These are phyloP conservation scores for Drosophila mulleri DNA, from an alignment of 2,888 invertebrate species.

Conservation along the genomic window DNA sequence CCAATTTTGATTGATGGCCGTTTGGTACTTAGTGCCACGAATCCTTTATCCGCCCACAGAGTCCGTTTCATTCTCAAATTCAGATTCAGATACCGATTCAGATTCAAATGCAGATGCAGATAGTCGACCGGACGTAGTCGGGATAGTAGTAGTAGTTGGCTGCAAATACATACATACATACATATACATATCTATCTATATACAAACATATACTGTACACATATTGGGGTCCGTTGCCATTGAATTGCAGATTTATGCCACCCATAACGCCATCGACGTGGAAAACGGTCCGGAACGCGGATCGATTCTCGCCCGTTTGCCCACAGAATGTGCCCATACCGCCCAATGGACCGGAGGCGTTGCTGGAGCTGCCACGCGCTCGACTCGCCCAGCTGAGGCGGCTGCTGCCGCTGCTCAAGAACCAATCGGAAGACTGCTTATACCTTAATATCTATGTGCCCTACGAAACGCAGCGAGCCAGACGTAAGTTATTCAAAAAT, in stretches of 20 bases:
- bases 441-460: slow-evolving; percentile 99
- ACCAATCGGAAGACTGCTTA: slow-evolving; percentile 99
- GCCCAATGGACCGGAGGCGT: slow-evolving; percentile 86
- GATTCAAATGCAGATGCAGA: background rate
- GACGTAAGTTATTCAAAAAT: slow-evolving; percentile 69
- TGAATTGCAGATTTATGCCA: slow-evolving; percentile 92
- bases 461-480: slow-evolving; percentile 84
- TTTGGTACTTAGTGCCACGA: slow-evolving; percentile 50
- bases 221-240: slow-evolving; percentile 38
- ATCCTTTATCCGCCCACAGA: slow-evolving; percentile 27
- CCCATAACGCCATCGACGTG: slow-evolving; percentile 96
- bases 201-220: slow-evolving; percentile 18
- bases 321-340: slow-evolving; percentile 91
- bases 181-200: background rate
- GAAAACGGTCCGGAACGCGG: slow-evolving; percentile 92
- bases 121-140: slow-evolving; percentile 33
- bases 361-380: slow-evolving; percentile 92
- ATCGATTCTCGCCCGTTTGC: slow-evolving; percentile 93
- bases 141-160: slow-evolving; percentile 55
- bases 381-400: slow-evolving; percentile 94
- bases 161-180: slow-evolving; percentile 16
- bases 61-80: background rate
- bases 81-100: background rate
- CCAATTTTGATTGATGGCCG: slow-evolving; percentile 69
- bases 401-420: slow-evolving; percentile 92